Conservation (phyloP, 2,888 invertebrate species). For the Amiota mariae region DNA sequence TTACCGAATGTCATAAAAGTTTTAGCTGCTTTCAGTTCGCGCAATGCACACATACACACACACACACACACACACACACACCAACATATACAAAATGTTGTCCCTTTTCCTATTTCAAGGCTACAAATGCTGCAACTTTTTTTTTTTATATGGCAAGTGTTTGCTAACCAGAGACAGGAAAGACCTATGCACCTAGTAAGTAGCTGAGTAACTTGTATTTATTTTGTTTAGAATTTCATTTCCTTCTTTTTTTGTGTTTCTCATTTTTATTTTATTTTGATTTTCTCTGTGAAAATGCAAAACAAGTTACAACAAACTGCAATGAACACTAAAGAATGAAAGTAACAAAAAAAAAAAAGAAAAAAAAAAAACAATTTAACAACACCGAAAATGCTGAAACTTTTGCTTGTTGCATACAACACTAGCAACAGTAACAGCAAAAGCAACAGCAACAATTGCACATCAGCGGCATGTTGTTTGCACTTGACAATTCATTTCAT, state of each 20-base stretch:
- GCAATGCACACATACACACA: no score
- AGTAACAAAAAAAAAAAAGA: background rate
- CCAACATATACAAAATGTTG: background rate
- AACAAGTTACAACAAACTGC: constrained; percentile 49
- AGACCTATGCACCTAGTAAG: constrained; percentile 41
- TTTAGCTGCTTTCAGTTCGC: constrained; percentile 34
- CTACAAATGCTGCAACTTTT: constrained; percentile 14
- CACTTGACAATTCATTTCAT: constrained; percentile 70
- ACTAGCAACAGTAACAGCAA: constrained; percentile 16
- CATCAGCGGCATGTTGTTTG: constrained; percentile 65
- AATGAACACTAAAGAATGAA: background rate
- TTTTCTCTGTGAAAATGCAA: constrained; percentile 56
- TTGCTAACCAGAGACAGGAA: constrained; percentile 19
- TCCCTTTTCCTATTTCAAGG: constrained; percentile 11
- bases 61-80: no score
- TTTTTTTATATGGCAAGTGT: constrained; percentile 16
- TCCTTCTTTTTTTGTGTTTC: constrained; percentile 38
- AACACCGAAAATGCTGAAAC: constrained; percentile 45
- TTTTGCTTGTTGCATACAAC: constrained; percentile 45
- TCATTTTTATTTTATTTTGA: constrained; percentile 10
- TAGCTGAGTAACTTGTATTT: constrained; percentile 51
- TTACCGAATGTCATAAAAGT: constrained; percentile 50
- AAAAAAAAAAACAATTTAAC: background rate
- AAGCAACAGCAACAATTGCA: constrained; percentile 52
- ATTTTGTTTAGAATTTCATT: constrained; percentile 44